Evolutionary conservation across 2,888 invertebrate genomes (phyloP).

Genomic region (Odontomyia ornata): DNA sequence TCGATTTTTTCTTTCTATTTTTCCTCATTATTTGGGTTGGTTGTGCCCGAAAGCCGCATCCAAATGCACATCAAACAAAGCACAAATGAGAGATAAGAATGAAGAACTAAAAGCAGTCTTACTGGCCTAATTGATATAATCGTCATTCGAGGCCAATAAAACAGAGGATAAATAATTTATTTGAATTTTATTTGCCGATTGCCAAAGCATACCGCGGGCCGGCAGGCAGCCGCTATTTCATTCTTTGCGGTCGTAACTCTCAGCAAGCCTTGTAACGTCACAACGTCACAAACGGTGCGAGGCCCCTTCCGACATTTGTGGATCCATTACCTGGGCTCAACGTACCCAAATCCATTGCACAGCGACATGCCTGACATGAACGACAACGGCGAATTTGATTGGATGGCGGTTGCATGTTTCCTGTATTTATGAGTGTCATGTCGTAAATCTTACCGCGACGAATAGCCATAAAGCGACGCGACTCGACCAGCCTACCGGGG

Average conservation of each 20-base stretch:
- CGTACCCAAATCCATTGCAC: background rate
- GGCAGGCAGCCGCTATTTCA: background rate
- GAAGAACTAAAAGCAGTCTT: constrained; percentile 13
- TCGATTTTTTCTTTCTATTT: too few relatives aligned
- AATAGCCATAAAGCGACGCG: background rate
- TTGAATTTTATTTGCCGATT: constrained; percentile 21
- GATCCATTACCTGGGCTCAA: background rate
- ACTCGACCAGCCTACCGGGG: background rate
- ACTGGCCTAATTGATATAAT: constrained; percentile 37
- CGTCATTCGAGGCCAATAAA: constrained; percentile 27
- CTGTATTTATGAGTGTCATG: background rate
- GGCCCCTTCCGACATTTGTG: background rate
- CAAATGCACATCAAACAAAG: too few relatives aligned
- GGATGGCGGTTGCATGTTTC: background rate
- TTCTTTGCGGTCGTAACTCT: background rate
- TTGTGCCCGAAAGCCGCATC: too few relatives aligned
- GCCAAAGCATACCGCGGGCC: constrained; percentile 8
- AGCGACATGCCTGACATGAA: background rate
- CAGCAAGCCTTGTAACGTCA: background rate
- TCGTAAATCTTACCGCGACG: background rate
- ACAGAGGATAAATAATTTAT: constrained; percentile 26
- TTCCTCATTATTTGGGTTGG: too few relatives aligned
- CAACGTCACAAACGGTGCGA: background rate
- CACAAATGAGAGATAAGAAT: too few relatives aligned
- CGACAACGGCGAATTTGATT: constrained; percentile 4